Percentiles rank a stretch among this genome's conserved stretches.
Conservation (phyloP, 2,113 vertebrate genomes). For the Scolopax mira region DNA sequence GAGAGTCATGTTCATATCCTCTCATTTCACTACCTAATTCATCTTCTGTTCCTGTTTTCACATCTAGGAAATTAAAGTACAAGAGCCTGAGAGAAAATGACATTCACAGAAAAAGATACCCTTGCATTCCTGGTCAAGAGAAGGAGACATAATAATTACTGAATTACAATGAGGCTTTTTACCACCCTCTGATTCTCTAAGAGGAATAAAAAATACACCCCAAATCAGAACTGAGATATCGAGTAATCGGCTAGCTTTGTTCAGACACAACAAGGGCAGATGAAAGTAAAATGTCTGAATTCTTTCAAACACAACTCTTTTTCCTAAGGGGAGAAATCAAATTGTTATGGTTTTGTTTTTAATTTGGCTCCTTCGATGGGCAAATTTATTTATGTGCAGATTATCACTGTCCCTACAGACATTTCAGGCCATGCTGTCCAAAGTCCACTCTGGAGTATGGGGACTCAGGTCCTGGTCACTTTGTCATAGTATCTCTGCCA, state of each 20-base stretch:
- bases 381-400: background rate
- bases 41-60: constrained; percentile 57
- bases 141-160: constrained; percentile 60
- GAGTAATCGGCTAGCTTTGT: constrained; percentile 23
- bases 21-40: constrained; percentile 35
- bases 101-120: constrained; percentile 62
- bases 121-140: constrained; percentile 61
- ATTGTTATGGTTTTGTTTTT: background rate
- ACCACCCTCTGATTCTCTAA: constrained; percentile 41
- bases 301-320: constrained; percentile 14
- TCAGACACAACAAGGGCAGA: constrained; percentile 64
- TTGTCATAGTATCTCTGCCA: background rate
- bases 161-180: constrained; percentile 60
- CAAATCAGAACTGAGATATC: constrained; percentile 44
- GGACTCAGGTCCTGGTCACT: fast-evolving
- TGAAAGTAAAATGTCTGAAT: constrained; percentile 55
- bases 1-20: background rate
- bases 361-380: background rate
- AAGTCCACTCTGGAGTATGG: fast-evolving
- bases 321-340: constrained; percentile 5
- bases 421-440: background rate
- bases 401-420: background rate
- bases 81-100: constrained; percentile 53
- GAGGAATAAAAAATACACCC: constrained; percentile 41
- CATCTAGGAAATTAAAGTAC: constrained; percentile 66